These are phyloP conservation scores for Paratilapia polleni DNA, from an alignment of 2,113 vertebrate species.

Conservation along the genomic window DNA sequence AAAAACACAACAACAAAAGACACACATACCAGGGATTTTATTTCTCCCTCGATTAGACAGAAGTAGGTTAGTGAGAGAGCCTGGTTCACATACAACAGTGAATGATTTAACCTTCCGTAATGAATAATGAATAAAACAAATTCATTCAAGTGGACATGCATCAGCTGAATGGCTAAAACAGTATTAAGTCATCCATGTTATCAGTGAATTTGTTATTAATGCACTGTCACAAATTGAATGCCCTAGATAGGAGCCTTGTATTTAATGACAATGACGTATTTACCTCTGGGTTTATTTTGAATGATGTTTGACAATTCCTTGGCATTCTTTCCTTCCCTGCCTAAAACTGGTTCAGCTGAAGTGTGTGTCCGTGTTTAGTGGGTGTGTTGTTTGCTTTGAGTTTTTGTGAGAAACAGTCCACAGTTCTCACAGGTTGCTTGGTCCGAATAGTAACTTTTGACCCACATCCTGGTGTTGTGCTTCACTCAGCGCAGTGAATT, in stretches of 20 bases:
- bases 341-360: neutral
- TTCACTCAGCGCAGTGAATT: neutral
- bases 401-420: neutral
- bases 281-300: neutral
- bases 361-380: neutral
- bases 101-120: neutral
- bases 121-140: neutral
- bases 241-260: neutral
- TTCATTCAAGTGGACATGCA: neutral
- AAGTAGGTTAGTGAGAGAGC: neutral
- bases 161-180: neutral
- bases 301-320: neutral
- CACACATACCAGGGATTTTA: neutral
- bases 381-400: neutral
- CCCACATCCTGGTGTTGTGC: neutral
- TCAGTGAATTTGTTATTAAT: neutral
- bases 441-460: too few relatives aligned
- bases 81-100: neutral
- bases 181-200: neutral
- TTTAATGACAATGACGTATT: too few relatives aligned
- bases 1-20: neutral
- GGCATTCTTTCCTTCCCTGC: too few relatives aligned
- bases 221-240: neutral
- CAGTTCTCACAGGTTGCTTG: neutral
- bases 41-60: neutral